phyloP scores from a whole-genome alignment of 2,888 invertebrate species.

The Griposia aprilina region DNA sequence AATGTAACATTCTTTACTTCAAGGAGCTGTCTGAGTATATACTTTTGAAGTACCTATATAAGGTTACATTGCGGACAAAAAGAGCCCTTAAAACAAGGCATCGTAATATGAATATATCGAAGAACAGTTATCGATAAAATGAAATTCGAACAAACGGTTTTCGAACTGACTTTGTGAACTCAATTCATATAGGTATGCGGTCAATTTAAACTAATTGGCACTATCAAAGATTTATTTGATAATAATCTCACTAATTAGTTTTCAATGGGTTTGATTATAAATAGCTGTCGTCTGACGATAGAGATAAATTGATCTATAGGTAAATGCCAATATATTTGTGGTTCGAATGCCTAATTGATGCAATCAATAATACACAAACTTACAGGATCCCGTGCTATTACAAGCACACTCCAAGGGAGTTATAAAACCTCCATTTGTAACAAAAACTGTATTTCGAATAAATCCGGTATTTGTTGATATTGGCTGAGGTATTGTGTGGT shows the following conservation, averaged over 20 bases:
- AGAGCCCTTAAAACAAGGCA: constrained; percentile 2
- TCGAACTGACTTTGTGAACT: constrained; percentile 1
- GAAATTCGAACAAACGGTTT: constrained; percentile 10
- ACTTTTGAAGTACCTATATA: not conserved
- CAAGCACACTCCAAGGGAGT: constrained; percentile 4
- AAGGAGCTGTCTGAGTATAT: not conserved
- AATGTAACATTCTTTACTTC: not conserved
- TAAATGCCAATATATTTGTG: not conserved
- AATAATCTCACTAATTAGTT: constrained; percentile 46
- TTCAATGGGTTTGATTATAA: constrained; percentile 29
- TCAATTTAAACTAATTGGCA: constrained; percentile 22
- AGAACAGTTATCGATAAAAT: not conserved
- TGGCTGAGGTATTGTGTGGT: constrained; percentile 25
- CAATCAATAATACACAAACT: not conserved
- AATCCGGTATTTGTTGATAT: not conserved
- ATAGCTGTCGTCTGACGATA: not conserved
- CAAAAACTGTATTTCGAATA: constrained; percentile 8
- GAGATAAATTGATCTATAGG: not conserved
- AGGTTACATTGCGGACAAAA: not conserved
- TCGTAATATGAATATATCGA: not conserved
- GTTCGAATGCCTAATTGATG: not conserved
- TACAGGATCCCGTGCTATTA: not conserved
- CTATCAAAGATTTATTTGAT: constrained; percentile 49
- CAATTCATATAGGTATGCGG: constrained; percentile 9
- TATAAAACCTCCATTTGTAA: constrained; percentile 7